Evolutionary conservation across 2,888 invertebrate species (phyloP).

Genomic region (Campoplex nolae): DNA sequence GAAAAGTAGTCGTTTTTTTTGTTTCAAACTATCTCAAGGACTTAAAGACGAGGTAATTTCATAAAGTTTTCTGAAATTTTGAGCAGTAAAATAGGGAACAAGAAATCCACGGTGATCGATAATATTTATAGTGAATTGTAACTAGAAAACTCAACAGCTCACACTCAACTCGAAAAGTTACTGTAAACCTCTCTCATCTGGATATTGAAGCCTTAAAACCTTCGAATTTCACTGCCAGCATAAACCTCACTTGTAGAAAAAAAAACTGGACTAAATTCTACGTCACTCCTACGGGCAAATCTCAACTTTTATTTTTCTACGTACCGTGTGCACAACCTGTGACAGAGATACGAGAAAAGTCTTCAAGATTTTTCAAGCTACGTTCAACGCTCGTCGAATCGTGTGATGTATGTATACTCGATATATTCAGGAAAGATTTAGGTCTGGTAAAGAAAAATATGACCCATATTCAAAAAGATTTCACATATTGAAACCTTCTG

Average conservation of each 20-base stretch:
- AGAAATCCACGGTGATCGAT: not conserved
- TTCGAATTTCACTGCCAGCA: not conserved
- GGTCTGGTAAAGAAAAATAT: conserved; percentile 15
- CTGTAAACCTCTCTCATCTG: not conserved
- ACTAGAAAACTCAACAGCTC: not conserved
- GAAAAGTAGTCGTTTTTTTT: conserved; percentile 35
- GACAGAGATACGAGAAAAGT: conserved; percentile 8
- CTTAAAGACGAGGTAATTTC: conserved; percentile 22
- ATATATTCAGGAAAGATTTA: conserved; percentile 28
- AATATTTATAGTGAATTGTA: not conserved
- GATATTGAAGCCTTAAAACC: conserved; percentile 1
- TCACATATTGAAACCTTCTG: not conserved
- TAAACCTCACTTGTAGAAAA: conserved; percentile 17
- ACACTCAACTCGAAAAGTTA: not conserved
- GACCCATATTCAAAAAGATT: conserved; percentile 38
- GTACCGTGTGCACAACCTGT: not conserved
- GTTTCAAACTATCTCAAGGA: conserved; percentile 29
- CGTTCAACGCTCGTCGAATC: conserved; percentile 39
- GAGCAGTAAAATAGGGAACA: not conserved
- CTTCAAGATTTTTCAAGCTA: conserved; percentile 1
- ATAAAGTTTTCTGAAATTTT: conserved; percentile 30
- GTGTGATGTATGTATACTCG: conserved; percentile 12
- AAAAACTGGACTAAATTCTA: conserved; percentile 41
- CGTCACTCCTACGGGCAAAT: conserved; percentile 36
- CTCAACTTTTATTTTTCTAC: conserved; percentile 12